Base-by-base conservation (phyloP, 30 jellyfish, hydroid and myxozoan genomes). In the Turritopsis rubra region DNA sequence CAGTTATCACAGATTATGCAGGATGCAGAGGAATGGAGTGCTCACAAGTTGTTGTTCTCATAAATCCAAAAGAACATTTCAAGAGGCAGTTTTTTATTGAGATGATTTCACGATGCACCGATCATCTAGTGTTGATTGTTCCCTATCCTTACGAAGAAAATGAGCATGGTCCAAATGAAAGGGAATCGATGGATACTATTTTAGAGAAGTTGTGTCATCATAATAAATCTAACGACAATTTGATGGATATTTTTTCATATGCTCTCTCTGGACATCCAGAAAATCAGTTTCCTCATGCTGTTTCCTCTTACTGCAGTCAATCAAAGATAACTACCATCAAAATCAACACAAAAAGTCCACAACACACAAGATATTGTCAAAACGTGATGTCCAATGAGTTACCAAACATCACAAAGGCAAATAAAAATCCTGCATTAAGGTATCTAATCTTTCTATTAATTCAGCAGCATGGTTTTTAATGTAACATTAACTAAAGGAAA, bases 21-120 rank as follows among this genome's bases (percentile, higher is more conserved):
- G 77, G 77, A 23, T 68, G 28, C 19, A 23, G 77, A n/a, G 77
- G 77, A 68, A 68, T 68, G 77, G 77, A 68, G 30, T 23, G 31
- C 19, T 23, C 28, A 27, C 77, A 68, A 68, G 77, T 68, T 68
- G 21, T 68, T 23, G 77, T 68, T 68, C 30, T 23, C 30, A 19
- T 68, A 0, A 19, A 68, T 68, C 77, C 77, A 68, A 68, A n/a
- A 27, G 77, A 68, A 19, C 31, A 68, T 23, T 27, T n/a, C 19
- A 68, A 19, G 77, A 68, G 77, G 30, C 77, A 68, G 0, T 68
- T 68, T 68, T 68, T 68, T 68, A 27, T 68, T 7, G 77, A 68
- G 30, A 68, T 23, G 28, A 27, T 68, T 27, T 8, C 31, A 7
- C 77, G 77, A 8, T 68, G 22, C 77, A 68, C 77, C 8, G 77